A percentile compares a stretch with the other conserved stretches of the same genome.
phyloP scores from a whole-genome alignment of 1,140 invertebrate genomes.

The Euwallacea similis region DNA sequence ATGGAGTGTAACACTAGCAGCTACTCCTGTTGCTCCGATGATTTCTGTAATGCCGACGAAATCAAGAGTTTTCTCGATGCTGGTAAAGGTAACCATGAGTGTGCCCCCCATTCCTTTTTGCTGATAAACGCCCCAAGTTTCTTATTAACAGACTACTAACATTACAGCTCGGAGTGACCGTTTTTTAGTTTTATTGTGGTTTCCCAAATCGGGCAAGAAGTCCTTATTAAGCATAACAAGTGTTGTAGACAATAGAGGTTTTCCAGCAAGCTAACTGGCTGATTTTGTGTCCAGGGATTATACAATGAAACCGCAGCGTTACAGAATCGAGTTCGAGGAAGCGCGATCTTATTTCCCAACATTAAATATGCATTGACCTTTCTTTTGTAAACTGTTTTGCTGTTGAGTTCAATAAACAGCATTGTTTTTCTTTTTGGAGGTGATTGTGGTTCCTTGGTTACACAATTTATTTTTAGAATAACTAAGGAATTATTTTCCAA shows the following conservation, averaged over 20 bases:
- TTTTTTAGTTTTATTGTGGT: background rate
- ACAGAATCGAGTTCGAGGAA: no score
- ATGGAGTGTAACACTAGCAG: conserved; percentile 7
- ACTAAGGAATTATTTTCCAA: background rate
- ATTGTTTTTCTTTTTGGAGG: conserved; percentile 10
- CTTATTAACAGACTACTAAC: background rate
- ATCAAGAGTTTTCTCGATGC: background rate
- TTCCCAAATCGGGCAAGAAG: no score
- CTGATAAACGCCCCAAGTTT: background rate
- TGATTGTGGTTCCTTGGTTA: conserved; percentile 6
- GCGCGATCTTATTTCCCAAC: no score
- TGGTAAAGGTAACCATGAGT: conserved; percentile 25
- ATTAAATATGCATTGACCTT: conserved; percentile 15
- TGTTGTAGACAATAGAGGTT: no score
- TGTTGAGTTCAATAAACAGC: background rate
- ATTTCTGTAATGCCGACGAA: conserved; percentile 23
- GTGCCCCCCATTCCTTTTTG: conserved; percentile 1
- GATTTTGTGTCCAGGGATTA: no score
- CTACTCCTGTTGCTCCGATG: conserved; percentile 11
- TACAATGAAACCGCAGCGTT: no score
- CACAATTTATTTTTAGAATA: conserved; percentile 12
- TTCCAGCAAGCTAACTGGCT: no score
- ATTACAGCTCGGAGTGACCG: background rate
- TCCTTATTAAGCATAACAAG: no score
- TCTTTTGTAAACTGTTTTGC: conserved; percentile 16